A percentile compares a stretch with the other conserved stretches of the same genome.
phyloP scores from a whole-genome alignment of 2,888 invertebrate genomes.

The Stenolophus ochropezus region DNA sequence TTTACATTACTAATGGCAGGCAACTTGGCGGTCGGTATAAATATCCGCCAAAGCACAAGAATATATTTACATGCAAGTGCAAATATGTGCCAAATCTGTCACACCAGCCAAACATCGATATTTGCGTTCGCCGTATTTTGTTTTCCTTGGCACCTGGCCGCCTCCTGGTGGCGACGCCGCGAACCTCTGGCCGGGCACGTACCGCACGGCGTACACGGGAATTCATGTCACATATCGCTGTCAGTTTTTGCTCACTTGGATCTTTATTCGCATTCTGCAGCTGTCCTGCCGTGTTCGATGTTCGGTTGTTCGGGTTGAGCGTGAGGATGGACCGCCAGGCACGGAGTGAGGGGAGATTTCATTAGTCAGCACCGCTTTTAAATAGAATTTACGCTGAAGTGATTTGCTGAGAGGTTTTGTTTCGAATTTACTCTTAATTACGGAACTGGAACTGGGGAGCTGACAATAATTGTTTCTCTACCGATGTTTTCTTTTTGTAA shows the following conservation, averaged over 20 bases:
- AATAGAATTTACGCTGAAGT: neutral
- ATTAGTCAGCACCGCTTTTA: slow-evolving; percentile 7
- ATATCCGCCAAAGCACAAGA: no score
- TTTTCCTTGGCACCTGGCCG: neutral
- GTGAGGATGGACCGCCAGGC: slow-evolving; percentile 16
- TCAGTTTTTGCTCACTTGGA: slow-evolving; percentile 41
- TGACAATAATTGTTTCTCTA: no score
- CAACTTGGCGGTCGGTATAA: no score
- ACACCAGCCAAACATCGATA: no score
- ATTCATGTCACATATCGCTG: slow-evolving; percentile 46
- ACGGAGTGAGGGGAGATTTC: neutral
- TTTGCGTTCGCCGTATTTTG: no score
- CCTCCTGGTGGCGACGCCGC: neutral
- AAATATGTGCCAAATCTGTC: no score
- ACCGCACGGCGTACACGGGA: neutral
- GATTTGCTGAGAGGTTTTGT: neutral
- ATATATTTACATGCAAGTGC: no score
- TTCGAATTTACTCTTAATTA: neutral
- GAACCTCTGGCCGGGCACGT: neutral
- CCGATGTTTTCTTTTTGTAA: no score
- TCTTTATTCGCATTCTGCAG: slow-evolving; percentile 37
- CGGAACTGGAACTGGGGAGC: no score
- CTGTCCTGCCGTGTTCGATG: slow-evolving; percentile 9
- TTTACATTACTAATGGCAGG: no score
- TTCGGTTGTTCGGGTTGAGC: neutral